Evolutionary conservation across 2,888 invertebrate species (phyloP), one percentile per base, ranked within the genome.

Genomic region (Dermolepida albohirtum): DNA sequence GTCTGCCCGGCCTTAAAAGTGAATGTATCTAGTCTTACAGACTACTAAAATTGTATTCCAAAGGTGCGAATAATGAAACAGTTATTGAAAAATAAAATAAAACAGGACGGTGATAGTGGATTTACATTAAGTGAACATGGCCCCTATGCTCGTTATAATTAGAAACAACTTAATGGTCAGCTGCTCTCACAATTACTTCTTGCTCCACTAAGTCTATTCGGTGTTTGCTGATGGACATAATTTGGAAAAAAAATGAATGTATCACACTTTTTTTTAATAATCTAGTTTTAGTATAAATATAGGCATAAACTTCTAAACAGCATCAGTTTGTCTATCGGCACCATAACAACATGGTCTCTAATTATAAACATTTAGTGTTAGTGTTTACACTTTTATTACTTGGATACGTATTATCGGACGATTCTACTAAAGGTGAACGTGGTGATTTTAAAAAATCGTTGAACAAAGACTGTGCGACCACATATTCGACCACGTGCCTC

Each of bases 401-500:
- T 49, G 70, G 70, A 49, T 59, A 59, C 47, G 49, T 43, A 7
- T 47, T 50, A 11, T 49, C 66, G n/a, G 29, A 44, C 7, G 72
- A 74, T 40, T 52, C 71, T 39, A 65, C 65, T 16, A 72, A 72
- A 68, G 70, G 74, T 72, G 78, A 78, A 62, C 77, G 78, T 72
- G 78, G 78, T 76, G 81, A 82, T 64, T 78, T 75, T 67, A 78
- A 78, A 65, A 79, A 81, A 68, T 79, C 83, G 5, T 78, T 85
- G 41, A 79, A 84, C 10, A 76, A 81, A 52, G 87, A 87, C 71
- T 91, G 91, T 79, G 84, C 84, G 43, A 85, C 85, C 22, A 83
- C 85, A 0, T 89, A 90, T 76, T 92, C 90, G 79, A 85, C 90
- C 22, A 91, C 92, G 78, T 94, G 94, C 78, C 83, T 94, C 43